phyloP scores from a whole-genome alignment of 1,140 invertebrate genomes.

The Leptinotarsa undecemlineata region DNA sequence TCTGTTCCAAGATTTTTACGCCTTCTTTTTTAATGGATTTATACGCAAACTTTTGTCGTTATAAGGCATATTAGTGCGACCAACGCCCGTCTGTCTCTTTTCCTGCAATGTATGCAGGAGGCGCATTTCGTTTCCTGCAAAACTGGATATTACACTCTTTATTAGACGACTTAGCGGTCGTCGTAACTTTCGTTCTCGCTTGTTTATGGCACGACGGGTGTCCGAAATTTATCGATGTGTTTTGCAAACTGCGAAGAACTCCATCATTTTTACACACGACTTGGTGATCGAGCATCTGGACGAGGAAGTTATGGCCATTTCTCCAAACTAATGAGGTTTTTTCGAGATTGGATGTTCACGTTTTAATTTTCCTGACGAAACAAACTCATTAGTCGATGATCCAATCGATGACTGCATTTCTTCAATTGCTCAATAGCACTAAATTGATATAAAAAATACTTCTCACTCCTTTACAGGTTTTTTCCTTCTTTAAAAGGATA shows the following conservation, averaged over 20 bases:
- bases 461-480: no score
- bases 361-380: background rate
- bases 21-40: conserved; percentile 26
- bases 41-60: conserved; percentile 23
- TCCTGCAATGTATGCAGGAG: conserved; percentile 4
- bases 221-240: conserved; percentile 26
- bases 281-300: background rate
- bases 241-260: conserved; percentile 24
- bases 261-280: conserved; percentile 21
- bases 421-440: background rate
- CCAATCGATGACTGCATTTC: no score
- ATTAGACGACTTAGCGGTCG: conserved; percentile 11
- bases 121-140: conserved; percentile 11
- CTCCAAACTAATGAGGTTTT: conserved; percentile 2
- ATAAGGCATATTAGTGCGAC: background rate
- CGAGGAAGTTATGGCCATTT: background rate
- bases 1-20: conserved; percentile 23
- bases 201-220: conserved; percentile 23
- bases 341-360: background rate
- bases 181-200: conserved; percentile 13
- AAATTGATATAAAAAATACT: background rate
- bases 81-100: background rate
- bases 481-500: no score
- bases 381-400: no score
- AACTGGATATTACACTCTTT: conserved; percentile 18